Percentiles rank a stretch among this genome's conserved stretches.
These are phyloP conservation scores for Cassiopea xamachana DNA, from an alignment of 30 jellyfish, hydroid and myxozoan species.

Conservation along the genomic window DNA sequence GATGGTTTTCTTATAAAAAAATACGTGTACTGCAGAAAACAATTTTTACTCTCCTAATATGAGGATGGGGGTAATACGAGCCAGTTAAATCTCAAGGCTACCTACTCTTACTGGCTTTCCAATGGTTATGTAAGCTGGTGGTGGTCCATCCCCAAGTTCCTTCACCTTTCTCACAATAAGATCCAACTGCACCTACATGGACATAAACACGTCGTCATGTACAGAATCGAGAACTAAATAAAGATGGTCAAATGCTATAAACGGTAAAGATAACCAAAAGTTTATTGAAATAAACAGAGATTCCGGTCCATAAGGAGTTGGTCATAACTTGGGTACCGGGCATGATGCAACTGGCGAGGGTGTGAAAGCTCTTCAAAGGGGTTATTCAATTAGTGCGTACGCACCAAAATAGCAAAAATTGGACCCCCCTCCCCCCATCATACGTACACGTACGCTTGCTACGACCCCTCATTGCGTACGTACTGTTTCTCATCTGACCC, in stretches of 20 bases:
- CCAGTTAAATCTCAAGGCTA: background rate
- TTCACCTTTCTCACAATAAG: slow-evolving; percentile 15
- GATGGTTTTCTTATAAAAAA: no score
- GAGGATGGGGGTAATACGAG: no score
- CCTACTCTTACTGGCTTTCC: background rate
- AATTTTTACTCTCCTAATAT: no score
- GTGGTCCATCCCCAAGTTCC: slow-evolving; percentile 65
- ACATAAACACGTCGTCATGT: background rate
- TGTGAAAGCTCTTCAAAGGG: background rate
- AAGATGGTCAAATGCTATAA: background rate
- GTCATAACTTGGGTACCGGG: background rate
- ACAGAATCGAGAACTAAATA: background rate
- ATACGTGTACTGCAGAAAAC: no score
- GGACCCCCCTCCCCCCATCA: no score
- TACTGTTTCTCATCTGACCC: no score
- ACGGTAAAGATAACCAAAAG: background rate
- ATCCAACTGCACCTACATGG: slow-evolving; percentile 47
- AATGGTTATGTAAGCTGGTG: slow-evolving; percentile 67
- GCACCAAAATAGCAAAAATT: no score
- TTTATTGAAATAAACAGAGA: no score
- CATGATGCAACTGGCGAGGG: no score
- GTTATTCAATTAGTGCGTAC: background rate
- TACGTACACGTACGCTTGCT: no score
- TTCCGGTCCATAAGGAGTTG: background rate
- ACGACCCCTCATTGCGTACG: no score